Conservation (phyloP, 2,888 invertebrate species). For the Julus scanicus region DNA sequence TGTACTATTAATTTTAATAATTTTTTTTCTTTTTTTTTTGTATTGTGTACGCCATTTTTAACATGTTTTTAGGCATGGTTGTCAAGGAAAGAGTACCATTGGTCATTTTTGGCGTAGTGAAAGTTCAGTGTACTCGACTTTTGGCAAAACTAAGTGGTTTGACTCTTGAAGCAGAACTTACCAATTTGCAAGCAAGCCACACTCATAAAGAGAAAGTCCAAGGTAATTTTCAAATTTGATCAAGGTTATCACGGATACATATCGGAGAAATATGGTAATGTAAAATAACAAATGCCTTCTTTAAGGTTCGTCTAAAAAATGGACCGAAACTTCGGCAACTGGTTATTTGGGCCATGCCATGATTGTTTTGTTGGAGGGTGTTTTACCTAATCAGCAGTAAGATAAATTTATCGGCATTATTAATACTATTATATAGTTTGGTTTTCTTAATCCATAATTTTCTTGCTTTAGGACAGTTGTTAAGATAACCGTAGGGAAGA, state of each 20-base stretch:
- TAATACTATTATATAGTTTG: not conserved
- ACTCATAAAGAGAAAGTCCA: conserved; percentile 84
- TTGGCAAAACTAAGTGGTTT: conserved; percentile 92
- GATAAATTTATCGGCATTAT: conserved; percentile 61
- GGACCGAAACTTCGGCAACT: conserved; percentile 69
- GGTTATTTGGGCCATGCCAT: conserved; percentile 92
- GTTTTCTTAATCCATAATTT: not conserved
- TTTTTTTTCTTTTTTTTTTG: not conserved
- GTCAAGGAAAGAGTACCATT: conserved; percentile 61
- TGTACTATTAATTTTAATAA: not conserved
- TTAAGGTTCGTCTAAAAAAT: conserved; percentile 59
- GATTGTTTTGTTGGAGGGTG: conserved; percentile 91
- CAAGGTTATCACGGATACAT: no score
- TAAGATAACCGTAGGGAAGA: conserved; percentile 90
- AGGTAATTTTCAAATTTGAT: conserved; percentile 66
- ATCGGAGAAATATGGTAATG: not conserved
- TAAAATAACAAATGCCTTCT: not conserved
- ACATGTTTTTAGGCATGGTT: conserved; percentile 48
- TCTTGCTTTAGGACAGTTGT: conserved; percentile 81
- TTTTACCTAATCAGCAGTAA: conserved; percentile 88
- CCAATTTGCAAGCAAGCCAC: conserved; percentile 88
- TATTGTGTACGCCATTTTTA: not conserved
- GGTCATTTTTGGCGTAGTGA: conserved; percentile 83
- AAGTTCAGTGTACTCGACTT: conserved; percentile 86
- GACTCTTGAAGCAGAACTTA: conserved; percentile 93